A percentile compares a stretch with the other conserved stretches of the same genome.
Evolutionary conservation across 2,797 vertebrate species (phyloP).

Genomic region (Oryzias sinensis): DNA sequence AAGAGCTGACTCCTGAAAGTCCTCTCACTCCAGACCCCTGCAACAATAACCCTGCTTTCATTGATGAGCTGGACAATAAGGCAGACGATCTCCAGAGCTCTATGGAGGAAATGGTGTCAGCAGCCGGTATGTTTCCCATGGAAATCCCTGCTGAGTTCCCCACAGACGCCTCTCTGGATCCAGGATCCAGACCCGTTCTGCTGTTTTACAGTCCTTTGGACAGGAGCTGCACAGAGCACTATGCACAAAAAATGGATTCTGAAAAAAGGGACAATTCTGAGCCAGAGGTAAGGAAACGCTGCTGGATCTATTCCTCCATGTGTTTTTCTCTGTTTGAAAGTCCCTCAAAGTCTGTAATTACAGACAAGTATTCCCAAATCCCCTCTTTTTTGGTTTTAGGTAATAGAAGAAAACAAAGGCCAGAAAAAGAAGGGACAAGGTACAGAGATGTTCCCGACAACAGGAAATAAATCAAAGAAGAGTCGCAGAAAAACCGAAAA

Average conservation of each 20-base stretch:
- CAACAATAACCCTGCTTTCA: constrained; percentile 66
- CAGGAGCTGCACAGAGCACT: constrained; percentile 74
- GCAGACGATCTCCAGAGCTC: constrained; percentile 65
- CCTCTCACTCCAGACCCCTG: constrained; percentile 65
- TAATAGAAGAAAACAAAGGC: constrained; percentile 58
- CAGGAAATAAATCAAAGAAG: constrained; percentile 86
- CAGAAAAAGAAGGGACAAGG: constrained; percentile 85
- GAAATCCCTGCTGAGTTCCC: constrained; percentile 88
- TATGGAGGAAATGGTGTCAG: constrained; percentile 64
- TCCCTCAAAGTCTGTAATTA: too few species aligned
- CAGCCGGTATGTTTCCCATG: constrained; percentile 95
- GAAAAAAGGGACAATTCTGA: constrained; percentile 61
- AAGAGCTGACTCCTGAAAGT: constrained; percentile 61
- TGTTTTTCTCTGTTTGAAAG: too few species aligned
- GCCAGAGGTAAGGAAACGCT: constrained; percentile 61
- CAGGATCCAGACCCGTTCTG: constrained; percentile 77
- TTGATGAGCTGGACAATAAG: constrained; percentile 55
- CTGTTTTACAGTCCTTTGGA: constrained; percentile 76
- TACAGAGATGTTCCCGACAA: constrained; percentile 73
- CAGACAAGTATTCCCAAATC: background rate
- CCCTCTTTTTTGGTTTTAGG: constrained; percentile 34
- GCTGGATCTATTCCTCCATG: too few species aligned
- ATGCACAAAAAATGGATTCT: constrained; percentile 49
- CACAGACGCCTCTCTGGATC: constrained; percentile 76
- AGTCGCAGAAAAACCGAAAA: constrained; percentile 83